Evolutionary conservation across 2,888 invertebrate genomes (phyloP), one percentile per base, ranked within the genome.

Genomic region (Endotricha flammealis): DNA sequence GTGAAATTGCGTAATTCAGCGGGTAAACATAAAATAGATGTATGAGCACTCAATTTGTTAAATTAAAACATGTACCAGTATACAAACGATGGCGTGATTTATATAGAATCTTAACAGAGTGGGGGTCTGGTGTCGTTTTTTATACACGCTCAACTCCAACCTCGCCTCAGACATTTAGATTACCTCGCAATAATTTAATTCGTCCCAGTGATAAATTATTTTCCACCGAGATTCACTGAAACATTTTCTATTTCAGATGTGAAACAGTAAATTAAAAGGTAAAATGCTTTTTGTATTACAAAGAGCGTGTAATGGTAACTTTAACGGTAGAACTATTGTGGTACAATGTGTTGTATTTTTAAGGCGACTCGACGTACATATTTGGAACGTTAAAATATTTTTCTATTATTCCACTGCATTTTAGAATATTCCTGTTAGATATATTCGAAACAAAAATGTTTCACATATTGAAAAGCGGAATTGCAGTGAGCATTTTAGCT

Each of bases 201-300:
- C 24, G 14, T 32, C 23, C 32, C 25, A 1, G 11, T 25, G 24
- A 32, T 32, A 32, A 32, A 32, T 32, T 32, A 14, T 16, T 32
- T 32, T 24, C 11, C 8, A n/a, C 8, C 20, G 8, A 20, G 20
- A 20, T 7, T 4, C 14, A 28, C 13, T 2, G 14, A 13, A 28
- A 13, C 4, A 28, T 12, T 28, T 22, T 29, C 29, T 12, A 29
- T 13, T 29, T 11, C 12, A 8, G 2, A 13, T 22, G 57, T 61
- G 64, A 59, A 50, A 64, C 20, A 20, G 3, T 20, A 6, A 20
- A 20, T 20, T 20, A 20, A 20, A 20, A 20, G 20, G 4, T 3
- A 4, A 6, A 6, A 3, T 20, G 2, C 20, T 2, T 20, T 20
- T 20, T n/a, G n/a, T n/a, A n/a, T n/a, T n/a, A n/a, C 20, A 20